phyloP scores from a whole-genome alignment of 2,113 vertebrate species.

The Podilymbus podiceps region DNA sequence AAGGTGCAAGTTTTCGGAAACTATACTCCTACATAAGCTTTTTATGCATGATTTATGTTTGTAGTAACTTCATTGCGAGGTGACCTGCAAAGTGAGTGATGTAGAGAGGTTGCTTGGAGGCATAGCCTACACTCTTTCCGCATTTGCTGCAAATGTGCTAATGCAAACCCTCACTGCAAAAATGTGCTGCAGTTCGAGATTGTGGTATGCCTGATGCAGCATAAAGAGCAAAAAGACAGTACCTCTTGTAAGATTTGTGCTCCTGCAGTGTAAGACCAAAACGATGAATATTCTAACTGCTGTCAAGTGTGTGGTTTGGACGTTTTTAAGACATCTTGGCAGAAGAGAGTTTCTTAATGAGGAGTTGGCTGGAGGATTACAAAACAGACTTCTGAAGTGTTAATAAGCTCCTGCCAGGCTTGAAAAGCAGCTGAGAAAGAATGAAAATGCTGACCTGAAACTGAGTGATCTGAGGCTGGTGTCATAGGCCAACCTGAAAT shows the following conservation, averaged over 20 bases:
- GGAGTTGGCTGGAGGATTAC: slow-evolving; percentile 25
- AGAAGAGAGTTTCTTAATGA: slow-evolving; percentile 15
- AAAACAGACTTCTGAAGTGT: slow-evolving; percentile 36
- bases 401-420: slow-evolving; percentile 23
- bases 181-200: neutral
- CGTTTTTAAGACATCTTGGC: slow-evolving; percentile 16
- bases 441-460: slow-evolving; percentile 18
- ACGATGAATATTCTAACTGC: neutral
- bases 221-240: neutral
- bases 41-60: fast-evolving
- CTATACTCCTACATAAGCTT: neutral
- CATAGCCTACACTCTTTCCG: neutral
- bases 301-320: neutral
- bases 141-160: neutral
- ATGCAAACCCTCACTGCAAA: neutral
- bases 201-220: neutral
- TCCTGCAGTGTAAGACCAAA: neutral
- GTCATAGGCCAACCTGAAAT: neutral
- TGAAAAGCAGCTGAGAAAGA: slow-evolving; percentile 6
- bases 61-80: neutral
- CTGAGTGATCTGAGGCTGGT: neutral
- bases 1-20: neutral
- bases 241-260: neutral
- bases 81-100: neutral
- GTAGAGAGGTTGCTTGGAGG: neutral